These are phyloP conservation scores for Arenicola marina DNA, from an alignment of 2,888 invertebrate genomes.

Conservation along the genomic window DNA sequence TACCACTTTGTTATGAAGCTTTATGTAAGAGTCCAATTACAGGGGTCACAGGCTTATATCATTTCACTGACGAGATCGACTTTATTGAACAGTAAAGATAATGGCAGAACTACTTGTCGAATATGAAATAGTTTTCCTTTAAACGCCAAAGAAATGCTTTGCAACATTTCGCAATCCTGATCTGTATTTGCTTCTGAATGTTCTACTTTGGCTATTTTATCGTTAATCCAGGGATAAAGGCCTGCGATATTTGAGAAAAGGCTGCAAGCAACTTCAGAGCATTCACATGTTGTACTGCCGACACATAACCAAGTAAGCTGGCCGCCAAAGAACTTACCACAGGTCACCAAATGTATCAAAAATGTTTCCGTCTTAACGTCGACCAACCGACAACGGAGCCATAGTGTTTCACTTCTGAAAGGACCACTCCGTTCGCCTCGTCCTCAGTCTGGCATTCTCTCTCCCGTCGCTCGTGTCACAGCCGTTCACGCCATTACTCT, in stretches of 20 bases:
- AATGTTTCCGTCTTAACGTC: not conserved
- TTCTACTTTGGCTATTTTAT: not conserved
- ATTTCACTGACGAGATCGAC: no score
- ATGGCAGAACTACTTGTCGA: no score
- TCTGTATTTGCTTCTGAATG: not conserved
- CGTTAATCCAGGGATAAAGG: slow-evolving; percentile 54
- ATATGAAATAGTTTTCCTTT: no score
- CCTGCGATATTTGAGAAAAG: slow-evolving; percentile 57
- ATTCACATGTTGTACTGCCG: slow-evolving; percentile 56
- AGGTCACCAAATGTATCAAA: not conserved
- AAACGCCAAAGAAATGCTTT: no score
- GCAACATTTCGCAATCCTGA: not conserved
- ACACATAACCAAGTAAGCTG: slow-evolving; percentile 50
- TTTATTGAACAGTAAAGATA: no score
- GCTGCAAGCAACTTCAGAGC: slow-evolving; percentile 53
- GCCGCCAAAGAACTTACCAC: not conserved
- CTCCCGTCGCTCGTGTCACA: no score
- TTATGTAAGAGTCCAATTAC: no score
- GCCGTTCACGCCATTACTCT: no score
- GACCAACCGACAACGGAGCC: not conserved
- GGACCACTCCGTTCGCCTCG: no score
- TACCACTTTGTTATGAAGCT: no score
- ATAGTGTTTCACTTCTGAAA: not conserved
- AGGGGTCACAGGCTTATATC: no score
- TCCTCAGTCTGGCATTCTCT: no score